Conservation (phyloP, 2,113 vertebrate species). For the Catharus bicknelli region DNA sequence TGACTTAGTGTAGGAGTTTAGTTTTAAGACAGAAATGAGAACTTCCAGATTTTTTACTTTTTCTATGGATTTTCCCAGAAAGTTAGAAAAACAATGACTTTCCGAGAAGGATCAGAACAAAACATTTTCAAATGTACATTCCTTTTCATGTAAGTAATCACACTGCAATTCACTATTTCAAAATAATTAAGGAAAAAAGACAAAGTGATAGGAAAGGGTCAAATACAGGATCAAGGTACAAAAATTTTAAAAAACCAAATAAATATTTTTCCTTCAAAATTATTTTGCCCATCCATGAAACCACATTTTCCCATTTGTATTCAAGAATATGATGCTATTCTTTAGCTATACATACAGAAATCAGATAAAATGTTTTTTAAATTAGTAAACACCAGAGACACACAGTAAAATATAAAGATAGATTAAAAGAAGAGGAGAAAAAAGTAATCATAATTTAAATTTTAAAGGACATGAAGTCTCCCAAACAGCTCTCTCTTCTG, state of each 20-base stretch:
- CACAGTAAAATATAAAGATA: neutral
- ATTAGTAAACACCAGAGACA: neutral
- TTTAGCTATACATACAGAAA: neutral
- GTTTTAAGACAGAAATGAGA: neutral
- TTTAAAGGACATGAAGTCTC: neutral
- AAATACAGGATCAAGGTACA: neutral
- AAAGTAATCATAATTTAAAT: neutral
- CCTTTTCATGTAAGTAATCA: neutral
- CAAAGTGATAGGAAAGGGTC: neutral
- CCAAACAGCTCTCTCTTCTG: neutral
- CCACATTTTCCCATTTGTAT: neutral
- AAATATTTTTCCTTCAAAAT: neutral
- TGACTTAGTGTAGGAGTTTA: neutral
- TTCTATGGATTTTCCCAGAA: neutral
- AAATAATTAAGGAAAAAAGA: neutral
- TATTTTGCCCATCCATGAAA: neutral
- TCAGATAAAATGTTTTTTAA: neutral
- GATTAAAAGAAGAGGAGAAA: fast-evolving
- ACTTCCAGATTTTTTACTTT: neutral
- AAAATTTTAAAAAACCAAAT: neutral
- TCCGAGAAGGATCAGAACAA: neutral
- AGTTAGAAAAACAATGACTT: neutral
- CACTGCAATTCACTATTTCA: neutral
- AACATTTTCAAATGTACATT: neutral
- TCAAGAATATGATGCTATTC: neutral